Conservation (phyloP, 2,888 invertebrate species). For the Epinotia bilunana region DNA sequence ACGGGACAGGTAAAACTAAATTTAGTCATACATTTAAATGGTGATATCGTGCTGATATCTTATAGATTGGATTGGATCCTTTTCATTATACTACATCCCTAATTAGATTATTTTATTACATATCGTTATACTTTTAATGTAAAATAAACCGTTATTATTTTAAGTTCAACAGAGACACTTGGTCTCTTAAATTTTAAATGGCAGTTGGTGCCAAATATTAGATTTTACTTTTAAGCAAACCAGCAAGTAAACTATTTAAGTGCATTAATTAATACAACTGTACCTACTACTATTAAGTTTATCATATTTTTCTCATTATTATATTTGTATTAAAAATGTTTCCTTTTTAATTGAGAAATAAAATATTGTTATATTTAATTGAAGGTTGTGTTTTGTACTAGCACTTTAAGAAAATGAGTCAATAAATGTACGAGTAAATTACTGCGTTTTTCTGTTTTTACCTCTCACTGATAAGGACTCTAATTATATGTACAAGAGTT, state of each 20-base stretch:
- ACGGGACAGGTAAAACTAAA: too few relatives aligned
- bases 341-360: neutral
- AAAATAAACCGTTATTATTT: too few relatives aligned
- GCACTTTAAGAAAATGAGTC: conserved; percentile 14
- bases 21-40: too few relatives aligned
- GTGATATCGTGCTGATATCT: too few relatives aligned
- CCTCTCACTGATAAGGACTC: neutral
- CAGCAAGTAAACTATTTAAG: neutral
- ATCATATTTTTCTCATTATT: neutral
- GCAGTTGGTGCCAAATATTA: neutral
- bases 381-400: conserved; percentile 28
- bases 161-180: neutral
- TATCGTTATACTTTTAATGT: too few relatives aligned
- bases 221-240: neutral
- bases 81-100: too few relatives aligned
- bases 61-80: too few relatives aligned
- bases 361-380: neutral
- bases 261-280: too few relatives aligned
- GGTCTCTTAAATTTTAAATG: neutral
- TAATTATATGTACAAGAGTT: neutral
- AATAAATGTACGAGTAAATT: conserved; percentile 20
- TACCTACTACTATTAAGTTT: neutral
- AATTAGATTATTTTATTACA: too few relatives aligned
- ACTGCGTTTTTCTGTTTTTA: conserved; percentile 7
- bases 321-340: neutral